phyloP scores from a whole-genome alignment of 2,113 vertebrate species.

The Drymodes brunneopygia region DNA sequence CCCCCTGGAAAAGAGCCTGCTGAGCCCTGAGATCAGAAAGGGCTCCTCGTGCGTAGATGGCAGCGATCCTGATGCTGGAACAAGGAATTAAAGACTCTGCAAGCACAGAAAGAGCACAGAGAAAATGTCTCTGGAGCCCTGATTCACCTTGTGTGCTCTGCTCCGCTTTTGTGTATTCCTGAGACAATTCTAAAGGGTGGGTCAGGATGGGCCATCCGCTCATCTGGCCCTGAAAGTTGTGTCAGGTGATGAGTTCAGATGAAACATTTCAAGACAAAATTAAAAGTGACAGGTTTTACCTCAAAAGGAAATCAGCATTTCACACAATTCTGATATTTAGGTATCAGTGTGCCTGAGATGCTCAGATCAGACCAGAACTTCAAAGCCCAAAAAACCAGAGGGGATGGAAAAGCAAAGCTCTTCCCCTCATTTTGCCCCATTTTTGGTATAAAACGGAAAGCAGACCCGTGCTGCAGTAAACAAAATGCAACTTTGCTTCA shows the following conservation, averaged over 20 bases:
- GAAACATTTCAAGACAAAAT: neutral
- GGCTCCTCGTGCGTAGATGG: neutral
- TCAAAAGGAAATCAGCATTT: neutral
- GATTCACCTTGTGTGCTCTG: accelerated
- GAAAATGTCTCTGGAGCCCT: neutral
- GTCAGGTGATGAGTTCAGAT: neutral
- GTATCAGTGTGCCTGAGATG: too few relatives aligned
- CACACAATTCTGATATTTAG: neutral
- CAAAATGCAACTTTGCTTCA: neutral
- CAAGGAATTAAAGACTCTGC: neutral
- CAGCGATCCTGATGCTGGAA: neutral
- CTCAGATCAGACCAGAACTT: neutral
- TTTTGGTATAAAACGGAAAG: neutral
- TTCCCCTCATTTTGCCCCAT: neutral
- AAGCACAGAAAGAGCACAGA: neutral
- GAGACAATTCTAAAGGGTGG: neutral
- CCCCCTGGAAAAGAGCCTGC: neutral
- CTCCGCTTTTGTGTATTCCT: neutral
- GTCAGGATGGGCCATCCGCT: neutral
- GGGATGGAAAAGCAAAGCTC: neutral
- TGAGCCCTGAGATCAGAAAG: neutral
- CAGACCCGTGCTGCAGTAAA: neutral
- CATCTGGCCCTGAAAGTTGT: neutral
- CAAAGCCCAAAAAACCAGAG: neutral
- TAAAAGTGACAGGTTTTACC: neutral